Base-by-base conservation (phyloP, 2,888 invertebrate species). In the Brenthis ino region DNA sequence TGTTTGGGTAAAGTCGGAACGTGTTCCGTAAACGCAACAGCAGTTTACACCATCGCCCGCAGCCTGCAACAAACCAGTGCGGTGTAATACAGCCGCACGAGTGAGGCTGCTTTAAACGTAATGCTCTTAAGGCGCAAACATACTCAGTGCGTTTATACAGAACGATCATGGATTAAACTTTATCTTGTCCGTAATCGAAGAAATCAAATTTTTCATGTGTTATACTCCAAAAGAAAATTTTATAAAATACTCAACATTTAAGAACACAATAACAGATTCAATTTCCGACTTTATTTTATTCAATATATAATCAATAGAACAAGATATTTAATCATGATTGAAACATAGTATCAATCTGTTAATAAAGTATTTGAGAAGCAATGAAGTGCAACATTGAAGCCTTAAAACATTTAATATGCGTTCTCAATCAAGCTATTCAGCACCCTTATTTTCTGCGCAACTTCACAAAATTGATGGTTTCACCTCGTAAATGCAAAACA, bases 401-500 rank as follows among this genome's bases (percentile, higher is more conserved):
- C 64, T 58, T 68, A 66, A 68, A 65, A 64, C 56, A 64, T 60
- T 70, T 68, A 72, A 72, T 67, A 66, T 65, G 57, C 57, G 66
- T 53, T 43, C 43, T 55, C 66, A 64, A 57, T 60, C 57, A 60
- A 55, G 64, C 33, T 57, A 56, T 66, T 54, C 63, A 60, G 70
- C 24, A 24, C 48, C 53, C 47, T 67, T 63, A 65, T 70, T 72
- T 68, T 68, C 71, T 71, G 60, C 60, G 64, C 68, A 72, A 67
- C 68, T 65, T 64, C 66, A 69, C 82, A 85, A 91, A 91, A 91
- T 91, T 90, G 87, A 87, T 85, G 89, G 89, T 89, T 91, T 86
- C 88, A 87, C 86, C 87, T 87, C 83, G 85, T 86, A 81, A 86
- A 86, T 86, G 88, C 88, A 89, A 91, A 91, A 88, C 86, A 85